phyloP scores from a whole-genome alignment of 2,888 invertebrate species.

The Melinaea menophilus region DNA sequence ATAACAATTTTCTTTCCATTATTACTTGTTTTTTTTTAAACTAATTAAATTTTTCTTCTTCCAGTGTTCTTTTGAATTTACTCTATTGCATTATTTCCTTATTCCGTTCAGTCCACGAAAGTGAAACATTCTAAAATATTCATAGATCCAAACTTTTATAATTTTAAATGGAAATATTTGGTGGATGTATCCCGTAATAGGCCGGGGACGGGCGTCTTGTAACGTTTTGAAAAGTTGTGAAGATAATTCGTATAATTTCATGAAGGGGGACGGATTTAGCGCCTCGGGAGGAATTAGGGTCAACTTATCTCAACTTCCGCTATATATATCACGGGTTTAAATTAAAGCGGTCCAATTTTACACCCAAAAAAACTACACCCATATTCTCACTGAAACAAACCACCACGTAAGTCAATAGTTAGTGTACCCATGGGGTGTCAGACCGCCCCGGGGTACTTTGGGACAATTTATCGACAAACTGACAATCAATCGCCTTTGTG shows the following conservation, averaged over 20 bases:
- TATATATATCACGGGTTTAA: constrained; percentile 21
- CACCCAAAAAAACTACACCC: too few species aligned
- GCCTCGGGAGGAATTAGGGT: constrained; percentile 22
- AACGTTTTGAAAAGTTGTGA: constrained; percentile 32
- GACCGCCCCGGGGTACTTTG: constrained; percentile 21
- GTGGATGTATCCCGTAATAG: constrained; percentile 11
- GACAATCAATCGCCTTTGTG: constrained; percentile 28
- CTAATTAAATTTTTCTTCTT: background rate
- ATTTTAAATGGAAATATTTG: background rate
- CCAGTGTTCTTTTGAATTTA: background rate
- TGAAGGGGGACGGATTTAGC: constrained; percentile 19
- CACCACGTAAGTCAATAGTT: too few species aligned
- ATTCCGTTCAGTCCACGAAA: background rate
- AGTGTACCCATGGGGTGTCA: too few species aligned
- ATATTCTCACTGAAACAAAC: too few species aligned
- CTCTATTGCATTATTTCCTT: background rate
- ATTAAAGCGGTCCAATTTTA: constrained; percentile 7
- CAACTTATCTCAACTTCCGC: constrained; percentile 24
- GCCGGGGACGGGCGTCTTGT: constrained; percentile 22
- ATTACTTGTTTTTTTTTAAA: constrained; percentile 5
- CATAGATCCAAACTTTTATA: background rate
- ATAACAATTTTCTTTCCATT: background rate
- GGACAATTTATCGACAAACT: constrained; percentile 26
- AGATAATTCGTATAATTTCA: constrained; percentile 36
- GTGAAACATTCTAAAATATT: background rate